Base-by-base conservation (phyloP, 2,888 invertebrate species). In the Torymus texanus region DNA sequence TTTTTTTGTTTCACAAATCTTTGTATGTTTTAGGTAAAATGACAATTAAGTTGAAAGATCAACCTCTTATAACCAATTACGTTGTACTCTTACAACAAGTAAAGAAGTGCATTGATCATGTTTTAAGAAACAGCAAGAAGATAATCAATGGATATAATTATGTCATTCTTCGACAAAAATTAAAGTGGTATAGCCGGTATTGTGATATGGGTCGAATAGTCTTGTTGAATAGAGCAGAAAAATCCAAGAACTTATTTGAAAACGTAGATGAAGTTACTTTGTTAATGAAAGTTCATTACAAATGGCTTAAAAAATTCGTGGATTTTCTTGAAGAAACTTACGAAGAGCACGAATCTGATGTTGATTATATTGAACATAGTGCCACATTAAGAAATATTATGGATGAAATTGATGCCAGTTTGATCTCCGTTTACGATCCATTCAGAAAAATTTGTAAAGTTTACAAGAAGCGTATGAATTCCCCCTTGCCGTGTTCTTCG, bases 211-310 rank as follows among this genome's bases (percentile, higher is more conserved):
- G 92, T 21, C 88, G 89, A 8, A 75, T 84, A 12, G 81, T 83
- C 11, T 78, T 90, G 62, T 88, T 90, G 73, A 90, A 90, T 83
- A 88, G 88, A 79, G 62, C 85, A 5, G 67, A 83, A 53, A 85
- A 83, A 63, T 79, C 83, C 0, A 81, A 76, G 16, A 83, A 82
- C 50, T 62, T 61, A 0, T 84, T 86, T 51, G 67, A 76, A 14
- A 85, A 88, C 74, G 55, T 86, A 81, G 91, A 93, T 70, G 92
- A 93, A 80, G 90, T 94, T 1, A 89, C 93, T 61, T 92, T 93
- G n/a, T 91, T 93, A 71, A 86, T 96, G 0, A 91, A 93, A 82
- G 91, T 95, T 13, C 95, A 96, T 86, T 94, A 93, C 84, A 94
- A 94, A 88, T 96, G 96, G 96, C 87, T 96, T 56, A 90, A 92